Evolutionary conservation across 2,797 vertebrate species (phyloP), one percentile per base, ranked within the genome.

Genomic region (Euthynnus affinis): DNA sequence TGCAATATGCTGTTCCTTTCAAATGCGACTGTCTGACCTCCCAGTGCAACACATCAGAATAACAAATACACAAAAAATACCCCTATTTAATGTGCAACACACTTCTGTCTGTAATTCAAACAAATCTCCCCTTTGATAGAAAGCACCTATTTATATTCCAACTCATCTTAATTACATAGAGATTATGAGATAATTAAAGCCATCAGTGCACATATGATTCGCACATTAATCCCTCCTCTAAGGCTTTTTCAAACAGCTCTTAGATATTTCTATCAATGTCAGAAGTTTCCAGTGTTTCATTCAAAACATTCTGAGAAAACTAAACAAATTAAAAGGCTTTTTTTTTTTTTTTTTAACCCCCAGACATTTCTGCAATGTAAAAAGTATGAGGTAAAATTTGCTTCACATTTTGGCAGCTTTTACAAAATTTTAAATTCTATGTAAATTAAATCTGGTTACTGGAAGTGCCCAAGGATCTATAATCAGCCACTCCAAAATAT

Each of bases 371-470:
- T 67, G 25, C 44, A 46, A 46, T 17, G 14, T 17, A 17, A 40
- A 40, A 12, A 12, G 44, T 46, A 15, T 15, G 13, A 40, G 12
- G 15, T 17, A 6, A 18, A 18, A 6, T 48, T 20, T 48, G 46
- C 46, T 8, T 49, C 3, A 49, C 6, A 49, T 20, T 14, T 44
- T 6, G 2, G 7, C 44, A 48, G 17, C 17, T 17, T 46, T 46
- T 46, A 46, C 44, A 18, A 46, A 44, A 44, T 44, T 13, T 44
- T 15, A 44, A 46, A 3, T 8, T 48, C 46, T 7, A 48, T 48
- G 46, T 48, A 48, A 48, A 18, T 48, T 48, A 20, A 48, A 71
- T 73, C 25, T 48, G 42, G 10, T 51, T 5, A 56, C 8, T 73
- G n/a, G 44, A 66, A 59, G 10, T 27, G 7, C 20, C 22, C 17